Evolutionary conservation across 2,113 vertebrate species (phyloP), one percentile per base, ranked within the genome.

Genomic region (Kobus ellipsiprymnus): DNA sequence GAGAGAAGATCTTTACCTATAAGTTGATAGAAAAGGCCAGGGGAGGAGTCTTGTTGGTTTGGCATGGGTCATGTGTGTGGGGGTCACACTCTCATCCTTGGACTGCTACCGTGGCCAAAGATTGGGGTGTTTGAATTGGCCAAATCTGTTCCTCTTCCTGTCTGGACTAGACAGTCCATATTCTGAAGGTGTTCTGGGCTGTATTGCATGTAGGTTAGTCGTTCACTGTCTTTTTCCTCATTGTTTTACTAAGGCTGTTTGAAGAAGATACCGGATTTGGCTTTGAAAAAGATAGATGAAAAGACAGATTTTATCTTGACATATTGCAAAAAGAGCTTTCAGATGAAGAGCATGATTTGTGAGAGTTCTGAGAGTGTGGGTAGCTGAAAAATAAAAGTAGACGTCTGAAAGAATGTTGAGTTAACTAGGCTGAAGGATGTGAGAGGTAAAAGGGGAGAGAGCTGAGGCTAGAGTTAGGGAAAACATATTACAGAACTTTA

Each of bases 271-370:
- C 0, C 87, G 21, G 44, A 96, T 84, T 91, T 92, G 21, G 16
- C 81, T 94, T 97, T 92, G 30, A 95, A 94, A 27, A 15, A 87
- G 46, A 81, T 16, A 80, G 44, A 48, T 81, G 52, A 91, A 93
- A 97, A 88, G 48, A 90, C 82, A 86, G 27, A 60, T 90, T 93
- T 94, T 94, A 91, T 71, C 54, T 92, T 78, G 50, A 81, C 71
- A 74, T 48, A 83, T n/a, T 94, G 36, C 87, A 95, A 57, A 96
- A 88, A 83, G 91, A 52, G 29, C 78, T 96, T 96, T 93, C 67
- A 91, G 19, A 77, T 87, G 44, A 78, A 93, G 64, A 91, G 3
- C 29, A 23, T 93, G 46, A 78, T 67, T 86, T 84, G 48, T 95
- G 40, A 95, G 54, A 88, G 94, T 36, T 33, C 29, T 84, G 46